Conservation (phyloP, 1,140 invertebrate genomes). For the Whitmania pigra region DNA sequence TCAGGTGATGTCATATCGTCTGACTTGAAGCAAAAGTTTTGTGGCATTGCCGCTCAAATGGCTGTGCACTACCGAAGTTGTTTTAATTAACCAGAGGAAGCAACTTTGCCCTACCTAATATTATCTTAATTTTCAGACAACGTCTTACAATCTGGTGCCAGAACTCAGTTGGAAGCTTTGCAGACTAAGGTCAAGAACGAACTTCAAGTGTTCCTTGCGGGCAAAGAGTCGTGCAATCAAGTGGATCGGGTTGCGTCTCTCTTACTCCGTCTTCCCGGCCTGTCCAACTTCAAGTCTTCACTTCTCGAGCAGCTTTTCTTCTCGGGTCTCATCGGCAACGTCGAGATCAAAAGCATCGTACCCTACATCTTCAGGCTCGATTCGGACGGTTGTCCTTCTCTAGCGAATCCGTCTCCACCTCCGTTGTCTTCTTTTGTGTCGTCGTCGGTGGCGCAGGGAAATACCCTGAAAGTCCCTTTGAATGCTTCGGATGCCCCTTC, state of each 20-base stretch:
- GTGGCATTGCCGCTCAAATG: no score
- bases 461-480: neutral
- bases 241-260: conserved; percentile 48
- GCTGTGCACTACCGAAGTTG: no score
- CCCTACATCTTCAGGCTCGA: conserved; percentile 78
- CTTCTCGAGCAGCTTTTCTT: conserved; percentile 85
- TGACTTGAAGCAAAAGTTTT: no score
- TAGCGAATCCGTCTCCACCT: neutral
- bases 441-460: neutral
- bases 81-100: no score
- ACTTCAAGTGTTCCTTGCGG: conserved; percentile 48
- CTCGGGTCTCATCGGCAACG: conserved; percentile 74
- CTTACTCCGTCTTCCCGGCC: conserved; percentile 59
- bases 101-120: no score
- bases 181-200: conserved; percentile 63
- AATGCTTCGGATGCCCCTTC: neutral
- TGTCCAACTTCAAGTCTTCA: conserved; percentile 61
- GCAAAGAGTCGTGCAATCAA: conserved; percentile 36
- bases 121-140: conserved; percentile 9
- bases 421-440: neutral
- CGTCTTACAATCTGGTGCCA: neutral
- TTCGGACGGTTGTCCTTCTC: conserved; percentile 36
- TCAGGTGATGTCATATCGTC: no score
- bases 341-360: conserved; percentile 79
- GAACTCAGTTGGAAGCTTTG: conserved; percentile 50